phyloP scores from a whole-genome alignment of 2,888 invertebrate genomes.

The Amiota minor region DNA sequence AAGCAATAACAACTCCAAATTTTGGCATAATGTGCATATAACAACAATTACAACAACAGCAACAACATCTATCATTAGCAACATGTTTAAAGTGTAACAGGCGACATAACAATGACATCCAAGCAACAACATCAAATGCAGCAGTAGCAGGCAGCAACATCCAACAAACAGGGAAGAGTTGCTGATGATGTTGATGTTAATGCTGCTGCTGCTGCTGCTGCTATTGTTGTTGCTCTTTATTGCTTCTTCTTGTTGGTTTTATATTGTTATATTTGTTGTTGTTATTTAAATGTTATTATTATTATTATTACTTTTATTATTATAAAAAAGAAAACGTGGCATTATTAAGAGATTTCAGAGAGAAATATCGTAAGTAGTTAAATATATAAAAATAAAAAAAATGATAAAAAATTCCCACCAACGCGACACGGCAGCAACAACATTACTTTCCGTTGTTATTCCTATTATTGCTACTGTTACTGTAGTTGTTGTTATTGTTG shows the following conservation, averaged over 20 bases:
- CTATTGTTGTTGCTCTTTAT: not conserved
- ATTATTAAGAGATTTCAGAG: conserved; percentile 14
- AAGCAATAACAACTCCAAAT: conserved; percentile 10
- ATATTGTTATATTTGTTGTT: conserved; percentile 4
- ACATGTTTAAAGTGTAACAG: not conserved
- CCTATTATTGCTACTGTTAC: conserved; percentile 25
- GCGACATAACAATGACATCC: not conserved
- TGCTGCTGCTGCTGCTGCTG: not conserved
- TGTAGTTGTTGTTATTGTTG: conserved; percentile 3
- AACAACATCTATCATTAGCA: not conserved
- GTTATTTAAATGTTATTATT: not conserved
- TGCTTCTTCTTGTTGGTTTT: not conserved
- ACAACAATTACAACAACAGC: not conserved
- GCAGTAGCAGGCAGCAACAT: not conserved
- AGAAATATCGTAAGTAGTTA: no score
- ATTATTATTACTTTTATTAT: no score
- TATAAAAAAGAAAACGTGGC: not conserved
- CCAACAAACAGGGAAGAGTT: not conserved
- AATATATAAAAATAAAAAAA: no score
- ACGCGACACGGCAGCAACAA: conserved; percentile 52
- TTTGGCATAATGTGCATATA: conserved; percentile 5
- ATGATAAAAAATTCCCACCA: conserved; percentile 54
- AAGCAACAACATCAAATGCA: not conserved
- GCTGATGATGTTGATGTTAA: not conserved
- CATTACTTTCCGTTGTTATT: conserved; percentile 44